These are phyloP conservation scores for Tanypteryx hageni DNA, from an alignment of 2,888 invertebrate genomes.

Conservation along the genomic window DNA sequence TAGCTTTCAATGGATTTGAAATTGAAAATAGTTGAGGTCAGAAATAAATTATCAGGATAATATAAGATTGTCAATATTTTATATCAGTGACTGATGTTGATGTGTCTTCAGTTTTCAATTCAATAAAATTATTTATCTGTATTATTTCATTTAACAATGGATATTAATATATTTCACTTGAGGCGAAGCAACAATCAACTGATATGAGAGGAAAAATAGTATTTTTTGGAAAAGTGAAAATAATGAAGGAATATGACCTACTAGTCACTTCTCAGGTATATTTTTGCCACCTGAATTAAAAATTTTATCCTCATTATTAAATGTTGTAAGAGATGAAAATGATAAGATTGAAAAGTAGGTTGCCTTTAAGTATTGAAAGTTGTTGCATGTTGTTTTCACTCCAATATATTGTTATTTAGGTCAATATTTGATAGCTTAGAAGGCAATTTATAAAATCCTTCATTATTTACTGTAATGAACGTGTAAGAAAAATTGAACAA, in stretches of 20 bases:
- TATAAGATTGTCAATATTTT: no score
- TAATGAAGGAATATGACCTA: constrained; percentile 24
- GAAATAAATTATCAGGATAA: no score
- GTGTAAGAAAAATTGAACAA: not conserved
- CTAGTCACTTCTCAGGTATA: constrained; percentile 56
- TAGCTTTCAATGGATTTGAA: not conserved
- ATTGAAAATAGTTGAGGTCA: no score
- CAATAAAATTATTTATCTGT: no score
- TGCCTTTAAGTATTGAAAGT: constrained; percentile 16
- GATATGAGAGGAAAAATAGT: no score
- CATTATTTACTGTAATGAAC: not conserved
- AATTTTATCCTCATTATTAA: not conserved
- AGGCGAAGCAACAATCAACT: not conserved
- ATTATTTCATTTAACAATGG: no score
- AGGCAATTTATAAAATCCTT: not conserved
- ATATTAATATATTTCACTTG: not conserved
- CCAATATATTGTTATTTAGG: not conserved
- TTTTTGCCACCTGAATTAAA: constrained; percentile 41
- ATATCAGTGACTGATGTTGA: not conserved
- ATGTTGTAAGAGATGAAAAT: not conserved
- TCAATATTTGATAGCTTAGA: not conserved
- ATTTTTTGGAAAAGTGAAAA: not conserved
- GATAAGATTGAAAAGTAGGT: not conserved
- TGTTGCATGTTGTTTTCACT: not conserved
- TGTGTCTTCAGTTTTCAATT: no score